Evolutionary conservation across 2,888 invertebrate species (phyloP), one percentile per base, ranked within the genome.

Genomic region (Calameuta filiformis): DNA sequence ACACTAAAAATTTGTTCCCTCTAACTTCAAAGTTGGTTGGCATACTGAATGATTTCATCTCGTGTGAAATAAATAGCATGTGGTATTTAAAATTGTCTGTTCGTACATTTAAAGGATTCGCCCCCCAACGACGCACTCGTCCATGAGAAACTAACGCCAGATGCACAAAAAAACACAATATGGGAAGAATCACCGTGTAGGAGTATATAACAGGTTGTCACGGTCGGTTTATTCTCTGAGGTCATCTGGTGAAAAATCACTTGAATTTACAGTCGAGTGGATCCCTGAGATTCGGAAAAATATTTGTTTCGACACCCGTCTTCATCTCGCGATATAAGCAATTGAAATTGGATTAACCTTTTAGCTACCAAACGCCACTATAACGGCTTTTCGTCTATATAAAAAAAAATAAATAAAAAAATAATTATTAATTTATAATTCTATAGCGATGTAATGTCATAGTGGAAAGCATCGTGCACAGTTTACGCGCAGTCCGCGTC

Each of bases 31-130:
- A 15, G 23, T 56, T 23, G 9, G 15, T 56, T 9, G 9, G 56
- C 56, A 15, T 40, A 40, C 56, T 9, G 56, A 56, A 23, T 56
- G 56, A 79, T 76, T 83, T 84, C 80, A 86, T 85, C 85, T 87
- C 87, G 88, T 89, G 90, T 90, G 90, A 90, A 90, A 89, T 82
- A 88, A 88, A 87, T 84, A 84, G 85, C 90, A 90, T 90, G 89
- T 89, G 89, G 87, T 83, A 85, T 87, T 88, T 88, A 86, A 89
- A 87, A 81, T 78, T 78, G 79, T 79, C 79, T 75, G 78, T 69
- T 73, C 75, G 82, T 81, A 79, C 83, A 81, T 87, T 86, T 85
- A 85, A 89, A 85, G 83, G 85, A 87, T 83, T 84, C 85, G 80
- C 81, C 83, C 85, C 81, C 79, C 78, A 77, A 80, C 71, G 75